Percentiles rank a stretch among this genome's conserved stretches.
Evolutionary conservation across 2,113 vertebrate genomes (phyloP).

Genomic region (Ibidorhyncha struthersii): DNA sequence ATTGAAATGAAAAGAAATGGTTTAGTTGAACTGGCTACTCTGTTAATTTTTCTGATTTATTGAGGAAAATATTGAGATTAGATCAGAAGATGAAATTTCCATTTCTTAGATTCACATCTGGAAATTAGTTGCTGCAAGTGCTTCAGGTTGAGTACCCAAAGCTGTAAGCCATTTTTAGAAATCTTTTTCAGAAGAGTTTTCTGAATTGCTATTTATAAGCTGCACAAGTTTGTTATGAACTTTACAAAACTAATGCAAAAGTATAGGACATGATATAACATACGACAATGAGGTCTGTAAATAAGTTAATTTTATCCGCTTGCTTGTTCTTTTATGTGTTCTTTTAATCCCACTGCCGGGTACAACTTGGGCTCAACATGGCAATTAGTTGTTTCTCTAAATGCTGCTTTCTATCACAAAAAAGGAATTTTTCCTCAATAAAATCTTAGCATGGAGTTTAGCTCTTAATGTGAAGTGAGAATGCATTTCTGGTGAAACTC

Average conservation of each 20-base stretch:
- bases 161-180: not conserved
- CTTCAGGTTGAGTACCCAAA: not conserved
- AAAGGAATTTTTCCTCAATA: not conserved
- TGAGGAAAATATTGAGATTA: not conserved
- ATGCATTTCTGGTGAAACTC: not conserved
- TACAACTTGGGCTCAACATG: not conserved
- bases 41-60: not conserved
- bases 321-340: not conserved
- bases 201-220: not conserved
- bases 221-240: not conserved
- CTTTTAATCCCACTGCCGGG: not conserved
- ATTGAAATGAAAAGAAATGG: not conserved
- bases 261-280: rapidly evolving
- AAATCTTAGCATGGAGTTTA: not conserved
- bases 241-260: not conserved
- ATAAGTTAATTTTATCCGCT: not conserved
- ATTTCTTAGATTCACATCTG: not conserved
- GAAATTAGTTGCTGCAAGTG: not conserved
- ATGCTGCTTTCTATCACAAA: not conserved
- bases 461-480: not conserved
- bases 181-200: not conserved
- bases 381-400: not conserved
- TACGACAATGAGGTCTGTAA: not conserved
- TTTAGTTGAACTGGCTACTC: not conserved
- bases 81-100: not conserved